Conservation (phyloP, 23 tunicate species). For the Oikopleura albicans region DNA sequence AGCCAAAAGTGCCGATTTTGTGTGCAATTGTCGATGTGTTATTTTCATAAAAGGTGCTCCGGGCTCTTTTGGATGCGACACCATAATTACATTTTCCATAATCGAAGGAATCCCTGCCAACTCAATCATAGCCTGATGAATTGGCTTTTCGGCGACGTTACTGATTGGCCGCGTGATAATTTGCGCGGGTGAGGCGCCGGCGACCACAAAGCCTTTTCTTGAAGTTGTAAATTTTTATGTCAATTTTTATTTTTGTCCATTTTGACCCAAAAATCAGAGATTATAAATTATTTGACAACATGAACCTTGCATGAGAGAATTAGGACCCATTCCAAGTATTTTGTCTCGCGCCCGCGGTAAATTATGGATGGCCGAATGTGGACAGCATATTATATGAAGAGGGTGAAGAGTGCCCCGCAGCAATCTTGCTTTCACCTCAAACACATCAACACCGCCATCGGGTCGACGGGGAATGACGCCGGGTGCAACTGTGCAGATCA, state of each 20-base stretch:
- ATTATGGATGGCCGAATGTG: slow-evolving; percentile 6
- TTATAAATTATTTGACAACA: no score
- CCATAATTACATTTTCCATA: not conserved
- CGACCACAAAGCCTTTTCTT: slow-evolving; percentile 4
- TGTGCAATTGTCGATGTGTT: no score
- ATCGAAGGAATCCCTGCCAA: not conserved
- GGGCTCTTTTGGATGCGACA: not conserved
- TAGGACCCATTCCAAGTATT: slow-evolving; percentile 11
- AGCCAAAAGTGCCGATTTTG: no score
- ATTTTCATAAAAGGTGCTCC: no score
- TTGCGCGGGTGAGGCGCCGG: not conserved
- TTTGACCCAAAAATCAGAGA: no score
- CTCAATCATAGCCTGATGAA: not conserved
- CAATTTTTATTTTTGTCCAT: no score
- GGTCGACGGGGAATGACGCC: not conserved
- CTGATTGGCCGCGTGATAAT: not conserved
- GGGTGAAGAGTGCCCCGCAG: not conserved
- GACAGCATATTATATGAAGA: slow-evolving; percentile 8
- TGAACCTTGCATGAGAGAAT: slow-evolving; percentile 1
- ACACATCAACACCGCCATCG: not conserved
- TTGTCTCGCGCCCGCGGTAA: not conserved
- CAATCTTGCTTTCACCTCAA: not conserved
- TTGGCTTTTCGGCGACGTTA: not conserved
- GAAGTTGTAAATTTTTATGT: no score
- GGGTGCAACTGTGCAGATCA: not conserved